A percentile compares a stretch with the other conserved stretches of the same genome.
Evolutionary conservation across 2,888 invertebrate genomes (phyloP).

Genomic region (Lordiphosa andalusiaca): DNA sequence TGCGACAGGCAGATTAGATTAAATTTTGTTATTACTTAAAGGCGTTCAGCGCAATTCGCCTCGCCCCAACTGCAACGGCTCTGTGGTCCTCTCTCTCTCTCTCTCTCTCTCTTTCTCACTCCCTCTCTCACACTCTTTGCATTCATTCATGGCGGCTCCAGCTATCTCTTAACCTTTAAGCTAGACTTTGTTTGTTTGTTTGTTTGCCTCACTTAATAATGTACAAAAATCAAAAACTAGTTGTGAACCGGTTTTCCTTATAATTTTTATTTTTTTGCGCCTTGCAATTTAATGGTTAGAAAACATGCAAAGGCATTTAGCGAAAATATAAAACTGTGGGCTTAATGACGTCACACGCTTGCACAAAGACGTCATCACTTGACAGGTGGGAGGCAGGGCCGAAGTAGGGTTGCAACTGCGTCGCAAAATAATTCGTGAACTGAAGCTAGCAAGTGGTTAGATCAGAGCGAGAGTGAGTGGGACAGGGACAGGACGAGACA

Average conservation of each 20-base stretch:
- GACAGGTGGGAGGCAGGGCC: conserved; percentile 59
- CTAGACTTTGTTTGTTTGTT: conserved; percentile 61
- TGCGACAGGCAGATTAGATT: conserved; percentile 68
- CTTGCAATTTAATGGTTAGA: conserved; percentile 67
- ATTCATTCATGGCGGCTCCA: conserved; percentile 23
- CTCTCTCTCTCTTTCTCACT: conserved; percentile 40
- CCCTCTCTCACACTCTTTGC: conserved; percentile 39
- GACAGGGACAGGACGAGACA: conserved; percentile 9
- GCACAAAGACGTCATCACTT: conserved; percentile 52
- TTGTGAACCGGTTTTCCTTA: conserved; percentile 61
- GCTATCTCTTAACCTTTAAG: conserved; percentile 45
- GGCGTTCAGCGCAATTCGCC: conserved; percentile 34
- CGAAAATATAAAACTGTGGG: conserved; percentile 16
- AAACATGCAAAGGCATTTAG: conserved; percentile 55
- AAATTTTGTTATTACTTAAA: conserved; percentile 68
- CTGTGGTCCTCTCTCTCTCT: conserved; percentile 2
- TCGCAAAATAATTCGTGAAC: conserved; percentile 38
- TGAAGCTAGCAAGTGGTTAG: conserved; percentile 66
- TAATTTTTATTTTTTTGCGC: conserved; percentile 16
- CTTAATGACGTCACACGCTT: conserved; percentile 35
- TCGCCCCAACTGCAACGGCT: conserved; percentile 19
- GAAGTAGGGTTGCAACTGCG: conserved; percentile 40
- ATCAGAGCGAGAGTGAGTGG: conserved; percentile 40
- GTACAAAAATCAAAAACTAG: conserved; percentile 53
- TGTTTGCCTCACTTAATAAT: conserved; percentile 39